Conservation (phyloP, 2,113 vertebrate genomes). For the Lanius collurio region DNA sequence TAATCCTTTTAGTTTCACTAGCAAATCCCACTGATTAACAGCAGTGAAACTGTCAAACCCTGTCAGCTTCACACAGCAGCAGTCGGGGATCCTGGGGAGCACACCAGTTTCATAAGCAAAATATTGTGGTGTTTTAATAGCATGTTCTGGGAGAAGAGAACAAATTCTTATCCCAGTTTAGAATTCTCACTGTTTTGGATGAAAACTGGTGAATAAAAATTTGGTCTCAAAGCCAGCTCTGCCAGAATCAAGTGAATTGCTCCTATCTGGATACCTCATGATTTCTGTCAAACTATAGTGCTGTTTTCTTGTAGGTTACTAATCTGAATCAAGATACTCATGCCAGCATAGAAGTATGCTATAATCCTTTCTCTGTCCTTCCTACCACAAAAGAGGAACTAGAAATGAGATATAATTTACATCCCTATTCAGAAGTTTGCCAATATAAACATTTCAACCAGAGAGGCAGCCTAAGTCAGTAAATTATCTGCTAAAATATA, state of each 20-base stretch:
- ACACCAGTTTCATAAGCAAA: neutral
- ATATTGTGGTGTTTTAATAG: neutral
- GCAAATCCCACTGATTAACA: neutral
- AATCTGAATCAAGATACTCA: neutral
- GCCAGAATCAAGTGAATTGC: neutral
- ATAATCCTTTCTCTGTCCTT: neutral
- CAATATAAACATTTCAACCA: neutral
- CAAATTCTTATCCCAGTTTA: neutral
- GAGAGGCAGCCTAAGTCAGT: neutral
- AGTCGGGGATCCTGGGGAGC: neutral
- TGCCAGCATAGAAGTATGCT: neutral
- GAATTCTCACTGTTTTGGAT: neutral
- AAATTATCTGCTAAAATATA: neutral
- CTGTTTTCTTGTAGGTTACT: neutral
- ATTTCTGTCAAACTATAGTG: neutral
- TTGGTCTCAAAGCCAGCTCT: neutral
- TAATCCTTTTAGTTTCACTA: neutral
- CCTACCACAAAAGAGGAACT: neutral
- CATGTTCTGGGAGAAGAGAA: neutral
- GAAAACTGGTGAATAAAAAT: neutral
- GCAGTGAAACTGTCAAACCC: neutral
- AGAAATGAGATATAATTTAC: neutral
- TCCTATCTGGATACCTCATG: neutral
- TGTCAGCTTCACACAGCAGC: neutral
- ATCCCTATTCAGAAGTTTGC: neutral